Evolutionary conservation across 1,140 invertebrate genomes (phyloP).

Genomic region (Drosophila obscura): DNA sequence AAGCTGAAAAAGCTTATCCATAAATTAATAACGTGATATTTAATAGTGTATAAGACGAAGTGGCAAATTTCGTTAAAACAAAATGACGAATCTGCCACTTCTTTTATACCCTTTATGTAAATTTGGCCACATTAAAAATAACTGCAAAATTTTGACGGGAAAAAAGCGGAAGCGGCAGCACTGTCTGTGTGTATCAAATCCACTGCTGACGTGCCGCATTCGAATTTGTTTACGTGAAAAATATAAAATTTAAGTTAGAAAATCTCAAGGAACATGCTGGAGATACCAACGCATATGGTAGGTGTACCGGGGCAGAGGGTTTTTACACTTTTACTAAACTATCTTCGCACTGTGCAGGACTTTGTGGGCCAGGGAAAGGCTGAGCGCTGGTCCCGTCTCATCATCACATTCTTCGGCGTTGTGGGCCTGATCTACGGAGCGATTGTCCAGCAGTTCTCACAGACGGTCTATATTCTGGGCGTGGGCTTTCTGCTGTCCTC

Average conservation of each 20-base stretch:
- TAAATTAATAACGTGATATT: too few relatives aligned
- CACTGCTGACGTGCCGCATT: conserved; percentile 69
- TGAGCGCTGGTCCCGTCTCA: conserved; percentile 93
- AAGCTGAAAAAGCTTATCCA: too few relatives aligned
- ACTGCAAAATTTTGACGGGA: too few relatives aligned
- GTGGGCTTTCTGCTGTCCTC: conserved; percentile 94
- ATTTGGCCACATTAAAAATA: too few relatives aligned
- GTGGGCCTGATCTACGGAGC: conserved; percentile 97
- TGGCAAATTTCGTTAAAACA: too few relatives aligned
- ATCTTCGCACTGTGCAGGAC: conserved; percentile 86
- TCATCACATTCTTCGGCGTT: conserved; percentile 94
- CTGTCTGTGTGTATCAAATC: too few relatives aligned
- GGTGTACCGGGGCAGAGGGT: conserved; percentile 17
- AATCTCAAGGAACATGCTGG: conserved; percentile 68
- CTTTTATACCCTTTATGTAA: too few relatives aligned
- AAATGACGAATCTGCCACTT: too few relatives aligned
- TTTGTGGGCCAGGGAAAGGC: conserved; percentile 95
- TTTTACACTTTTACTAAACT: background rate
- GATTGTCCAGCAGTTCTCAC: conserved; percentile 96
- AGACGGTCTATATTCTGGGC: conserved; percentile 96
- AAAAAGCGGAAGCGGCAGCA: too few relatives aligned
- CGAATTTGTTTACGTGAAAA: conserved; percentile 70
- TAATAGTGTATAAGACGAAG: too few relatives aligned
- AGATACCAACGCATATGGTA: conserved; percentile 87
- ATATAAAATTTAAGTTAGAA: background rate